A percentile compares a stretch with the other conserved stretches of the same genome.
Evolutionary conservation across 1,140 invertebrate species (phyloP).

Genomic region (Platyscapa corneri): DNA sequence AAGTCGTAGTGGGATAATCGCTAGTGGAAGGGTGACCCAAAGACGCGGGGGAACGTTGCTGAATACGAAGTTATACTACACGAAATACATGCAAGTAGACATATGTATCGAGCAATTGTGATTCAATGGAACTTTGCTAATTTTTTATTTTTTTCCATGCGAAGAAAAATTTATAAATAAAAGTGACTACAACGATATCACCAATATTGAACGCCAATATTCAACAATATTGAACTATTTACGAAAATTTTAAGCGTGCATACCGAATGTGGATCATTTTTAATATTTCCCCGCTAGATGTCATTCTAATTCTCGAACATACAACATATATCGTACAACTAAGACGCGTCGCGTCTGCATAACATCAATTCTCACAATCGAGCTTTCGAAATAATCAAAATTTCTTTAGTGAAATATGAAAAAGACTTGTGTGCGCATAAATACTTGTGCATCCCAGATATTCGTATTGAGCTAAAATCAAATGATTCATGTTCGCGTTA

Average conservation of each 20-base stretch:
- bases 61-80: background rate
- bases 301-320: background rate
- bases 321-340: background rate
- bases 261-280: background rate
- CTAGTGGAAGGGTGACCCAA: slow-evolving; percentile 15
- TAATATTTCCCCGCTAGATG: background rate
- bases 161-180: too few species aligned
- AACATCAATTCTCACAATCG: background rate
- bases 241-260: background rate
- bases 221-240: background rate
- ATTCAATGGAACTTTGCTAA: background rate
- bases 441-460: background rate
- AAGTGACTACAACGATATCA: background rate
- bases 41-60: slow-evolving; percentile 17
- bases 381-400: background rate
- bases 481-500: background rate
- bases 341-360: too few species aligned
- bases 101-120: background rate
- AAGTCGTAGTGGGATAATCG: slow-evolving; percentile 42
- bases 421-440: background rate
- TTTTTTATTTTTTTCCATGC: background rate
- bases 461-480: background rate
- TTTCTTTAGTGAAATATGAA: background rate
- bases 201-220: too few species aligned
- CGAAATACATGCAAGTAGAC: background rate